These are phyloP conservation scores for Galeruca laticollis DNA, from an alignment of 2,888 invertebrate genomes.

Conservation along the genomic window DNA sequence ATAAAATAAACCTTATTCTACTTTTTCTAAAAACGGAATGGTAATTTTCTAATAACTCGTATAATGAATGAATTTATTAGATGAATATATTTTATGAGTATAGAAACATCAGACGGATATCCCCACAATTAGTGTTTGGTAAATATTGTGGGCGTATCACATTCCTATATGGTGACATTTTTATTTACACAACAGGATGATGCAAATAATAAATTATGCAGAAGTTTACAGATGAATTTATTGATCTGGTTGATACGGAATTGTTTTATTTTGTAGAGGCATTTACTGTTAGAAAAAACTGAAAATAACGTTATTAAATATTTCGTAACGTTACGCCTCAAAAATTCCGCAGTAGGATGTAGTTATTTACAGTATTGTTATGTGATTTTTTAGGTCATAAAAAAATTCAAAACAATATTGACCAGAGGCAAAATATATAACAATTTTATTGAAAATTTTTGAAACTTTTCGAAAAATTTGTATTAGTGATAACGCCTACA, in stretches of 20 bases:
- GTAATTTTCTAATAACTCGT: too few relatives aligned
- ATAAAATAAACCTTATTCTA: too few relatives aligned
- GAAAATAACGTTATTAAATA: too few relatives aligned
- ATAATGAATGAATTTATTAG: not conserved
- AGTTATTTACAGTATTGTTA: too few relatives aligned
- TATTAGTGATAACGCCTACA: too few relatives aligned
- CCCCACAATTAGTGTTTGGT: not conserved
- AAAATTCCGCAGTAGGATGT: too few relatives aligned
- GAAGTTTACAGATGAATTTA: not conserved
- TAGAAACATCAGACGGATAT: not conserved
- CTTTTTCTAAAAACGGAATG: not conserved
- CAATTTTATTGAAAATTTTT: too few relatives aligned
- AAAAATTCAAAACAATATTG: too few relatives aligned
- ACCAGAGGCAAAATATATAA: too few relatives aligned
- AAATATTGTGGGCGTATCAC: conserved; percentile 2
- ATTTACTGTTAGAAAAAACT: not conserved
- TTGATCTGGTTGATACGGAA: not conserved
- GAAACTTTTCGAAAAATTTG: too few relatives aligned
- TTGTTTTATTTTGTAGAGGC: not conserved
- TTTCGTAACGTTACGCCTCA: too few relatives aligned
- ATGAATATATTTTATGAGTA: not conserved
- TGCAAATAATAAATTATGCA: conserved; percentile 9
- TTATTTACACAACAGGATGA: conserved; percentile 4
- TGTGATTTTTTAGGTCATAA: too few relatives aligned
- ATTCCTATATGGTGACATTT: conserved; percentile 1